phyloP scores from a whole-genome alignment of 2,113 vertebrate genomes.

The Suricata suricatta region DNA sequence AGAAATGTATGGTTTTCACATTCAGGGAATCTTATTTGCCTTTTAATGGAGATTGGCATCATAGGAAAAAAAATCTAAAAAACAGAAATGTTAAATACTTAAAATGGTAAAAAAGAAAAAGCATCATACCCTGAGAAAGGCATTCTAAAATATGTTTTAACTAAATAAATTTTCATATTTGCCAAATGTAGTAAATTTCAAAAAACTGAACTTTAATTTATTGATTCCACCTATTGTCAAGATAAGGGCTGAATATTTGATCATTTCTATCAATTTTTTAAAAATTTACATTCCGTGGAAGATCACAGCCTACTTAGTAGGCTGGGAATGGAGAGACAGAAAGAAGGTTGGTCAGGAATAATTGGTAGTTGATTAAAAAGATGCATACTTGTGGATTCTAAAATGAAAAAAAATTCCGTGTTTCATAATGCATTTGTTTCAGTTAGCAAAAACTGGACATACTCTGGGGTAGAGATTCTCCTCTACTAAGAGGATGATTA shows the following conservation, averaged over 20 bases:
- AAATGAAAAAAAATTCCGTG: background rate
- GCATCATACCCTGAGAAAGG: background rate
- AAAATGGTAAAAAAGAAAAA: background rate
- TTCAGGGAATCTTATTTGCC: slow-evolving; percentile 52
- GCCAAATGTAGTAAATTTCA: background rate
- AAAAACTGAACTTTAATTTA: background rate
- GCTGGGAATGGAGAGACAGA: background rate
- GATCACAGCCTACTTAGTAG: background rate
- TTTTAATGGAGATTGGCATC: background rate
- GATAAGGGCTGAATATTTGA: slow-evolving; percentile 78
- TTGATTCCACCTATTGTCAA: background rate
- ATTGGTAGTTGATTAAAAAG: slow-evolving; percentile 47
- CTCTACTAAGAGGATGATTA: slow-evolving; percentile 82
- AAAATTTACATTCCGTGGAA: background rate
- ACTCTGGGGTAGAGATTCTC: background rate
- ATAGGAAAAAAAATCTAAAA: slow-evolving; percentile 2
- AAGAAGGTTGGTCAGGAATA: slow-evolving; percentile 73
- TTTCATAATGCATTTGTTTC: slow-evolving; percentile 40
- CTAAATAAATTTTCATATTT: slow-evolving; percentile 5
- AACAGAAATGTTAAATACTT: slow-evolving; percentile 22
- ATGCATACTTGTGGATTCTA: slow-evolving; percentile 32
- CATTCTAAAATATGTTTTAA: background rate
- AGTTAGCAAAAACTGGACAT: slow-evolving; percentile 30
- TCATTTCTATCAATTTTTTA: background rate
- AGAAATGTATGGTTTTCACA: slow-evolving; percentile 38